phyloP scores from a whole-genome alignment of 2,888 invertebrate species.

The Drosophila robusta region DNA sequence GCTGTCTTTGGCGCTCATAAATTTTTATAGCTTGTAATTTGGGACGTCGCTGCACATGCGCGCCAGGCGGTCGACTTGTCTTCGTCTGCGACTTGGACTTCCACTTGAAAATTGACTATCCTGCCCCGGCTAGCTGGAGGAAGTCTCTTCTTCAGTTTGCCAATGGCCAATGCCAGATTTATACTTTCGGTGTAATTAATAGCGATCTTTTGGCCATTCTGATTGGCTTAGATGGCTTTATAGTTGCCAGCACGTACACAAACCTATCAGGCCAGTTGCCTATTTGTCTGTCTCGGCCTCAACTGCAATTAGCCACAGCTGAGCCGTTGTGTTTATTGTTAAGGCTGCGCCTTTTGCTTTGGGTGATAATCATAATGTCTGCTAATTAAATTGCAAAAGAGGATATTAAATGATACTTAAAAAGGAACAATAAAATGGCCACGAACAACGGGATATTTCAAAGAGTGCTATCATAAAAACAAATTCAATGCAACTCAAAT shows the following conservation, averaged over 20 bases:
- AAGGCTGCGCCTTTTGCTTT: slow-evolving; percentile 11
- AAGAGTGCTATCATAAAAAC: neutral
- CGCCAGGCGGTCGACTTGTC: slow-evolving; percentile 64
- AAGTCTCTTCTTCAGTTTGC: slow-evolving; percentile 41
- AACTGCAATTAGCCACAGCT: slow-evolving; percentile 43
- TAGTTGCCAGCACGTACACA: slow-evolving; percentile 33
- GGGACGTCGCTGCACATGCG: slow-evolving; percentile 65
- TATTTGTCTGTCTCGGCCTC: slow-evolving; percentile 14
- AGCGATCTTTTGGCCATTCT: slow-evolving; percentile 52
- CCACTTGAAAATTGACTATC: slow-evolving; percentile 12
- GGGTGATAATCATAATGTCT: slow-evolving; percentile 63
- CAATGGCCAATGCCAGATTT: slow-evolving; percentile 54
- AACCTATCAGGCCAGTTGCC: neutral
- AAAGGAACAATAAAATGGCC: slow-evolving; percentile 8
- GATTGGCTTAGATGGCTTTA: slow-evolving; percentile 54
- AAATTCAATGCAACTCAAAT: neutral
- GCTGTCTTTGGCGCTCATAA: slow-evolving; percentile 69
- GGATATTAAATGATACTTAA: slow-evolving; percentile 43
- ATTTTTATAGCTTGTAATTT: slow-evolving; percentile 78
- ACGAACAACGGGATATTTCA: slow-evolving; percentile 6
- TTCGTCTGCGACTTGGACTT: slow-evolving; percentile 20
- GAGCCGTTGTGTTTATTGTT: slow-evolving; percentile 30
- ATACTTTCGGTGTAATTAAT: slow-evolving; percentile 66
- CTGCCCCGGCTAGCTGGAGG: slow-evolving; percentile 7
- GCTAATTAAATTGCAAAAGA: slow-evolving; percentile 62